Conservation (phyloP, 2,113 vertebrate species). For the Numida meleagris region DNA sequence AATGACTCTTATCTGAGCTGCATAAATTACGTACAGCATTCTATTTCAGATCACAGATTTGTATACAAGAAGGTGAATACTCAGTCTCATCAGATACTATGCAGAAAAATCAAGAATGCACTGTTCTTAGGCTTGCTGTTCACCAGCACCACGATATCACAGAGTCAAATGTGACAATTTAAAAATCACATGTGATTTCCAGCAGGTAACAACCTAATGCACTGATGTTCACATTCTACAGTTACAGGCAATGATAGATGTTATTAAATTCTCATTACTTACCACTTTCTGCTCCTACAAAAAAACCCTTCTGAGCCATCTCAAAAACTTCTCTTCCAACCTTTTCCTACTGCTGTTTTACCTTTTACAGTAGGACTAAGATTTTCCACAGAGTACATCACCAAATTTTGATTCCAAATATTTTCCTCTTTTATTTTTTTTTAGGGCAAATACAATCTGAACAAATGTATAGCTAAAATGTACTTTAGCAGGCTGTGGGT, state of each 20-base stretch:
- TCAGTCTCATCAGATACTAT: not conserved
- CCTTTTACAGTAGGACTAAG: not conserved
- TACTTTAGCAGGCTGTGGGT: not conserved
- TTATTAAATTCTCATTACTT: not conserved
- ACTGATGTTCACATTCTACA: not conserved
- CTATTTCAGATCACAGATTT: not conserved
- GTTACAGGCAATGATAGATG: not conserved
- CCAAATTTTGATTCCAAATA: not conserved
- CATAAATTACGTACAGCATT: not conserved
- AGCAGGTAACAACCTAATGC: not conserved
- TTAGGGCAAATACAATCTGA: not conserved
- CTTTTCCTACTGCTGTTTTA: not conserved
- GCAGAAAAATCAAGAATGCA: not conserved
- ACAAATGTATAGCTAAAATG: not conserved
- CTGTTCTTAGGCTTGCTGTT: not conserved
- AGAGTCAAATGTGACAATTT: not conserved
- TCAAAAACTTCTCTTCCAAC: not conserved
- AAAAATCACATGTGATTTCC: not conserved
- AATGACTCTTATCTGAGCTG: not conserved
- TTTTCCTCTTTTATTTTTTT: not conserved
- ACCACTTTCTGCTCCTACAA: not conserved
- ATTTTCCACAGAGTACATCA: not conserved
- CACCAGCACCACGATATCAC: not conserved
- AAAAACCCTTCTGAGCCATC: not conserved
- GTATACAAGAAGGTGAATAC: not conserved